A percentile compares a stretch with the other conserved stretches of the same genome.
phyloP scores from a whole-genome alignment of 2,797 vertebrate genomes.

The Parambassis ranga region DNA sequence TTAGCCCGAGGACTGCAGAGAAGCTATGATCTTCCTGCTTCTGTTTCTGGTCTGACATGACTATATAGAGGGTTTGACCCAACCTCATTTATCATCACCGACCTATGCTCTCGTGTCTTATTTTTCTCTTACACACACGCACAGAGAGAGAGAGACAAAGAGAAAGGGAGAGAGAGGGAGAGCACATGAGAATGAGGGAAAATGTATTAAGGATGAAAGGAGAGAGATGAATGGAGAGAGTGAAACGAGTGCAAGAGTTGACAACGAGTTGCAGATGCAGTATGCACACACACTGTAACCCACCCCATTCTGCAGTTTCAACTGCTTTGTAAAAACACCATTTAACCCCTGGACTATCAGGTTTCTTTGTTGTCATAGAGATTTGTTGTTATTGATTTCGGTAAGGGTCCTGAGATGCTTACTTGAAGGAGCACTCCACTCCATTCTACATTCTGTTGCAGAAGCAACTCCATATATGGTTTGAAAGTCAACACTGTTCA shows the following conservation, averaged over 20 bases:
- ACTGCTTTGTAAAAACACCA: conserved; percentile 41
- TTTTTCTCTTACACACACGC: neutral
- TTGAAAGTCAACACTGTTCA: neutral
- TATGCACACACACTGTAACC: neutral
- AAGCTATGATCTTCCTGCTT: neutral
- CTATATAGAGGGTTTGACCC: neutral
- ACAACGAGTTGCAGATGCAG: conserved; percentile 54
- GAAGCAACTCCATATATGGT: conserved; percentile 9
- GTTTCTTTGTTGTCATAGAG: conserved; percentile 27
- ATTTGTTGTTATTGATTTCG: conserved; percentile 38
- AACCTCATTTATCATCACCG: conserved; percentile 63
- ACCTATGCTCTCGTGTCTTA: conserved; percentile 16
- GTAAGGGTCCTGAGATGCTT: neutral
- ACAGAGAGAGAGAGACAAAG: neutral
- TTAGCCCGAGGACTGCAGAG: conserved; percentile 10
- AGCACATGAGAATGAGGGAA: neutral
- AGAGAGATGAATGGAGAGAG: conserved; percentile 35
- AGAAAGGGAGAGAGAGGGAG: neutral
- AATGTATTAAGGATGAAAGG: conserved; percentile 1
- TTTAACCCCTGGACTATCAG: conserved; percentile 10
- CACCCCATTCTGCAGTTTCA: conserved; percentile 21
- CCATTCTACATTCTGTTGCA: conserved; percentile 2
- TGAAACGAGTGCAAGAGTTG: conserved; percentile 32
- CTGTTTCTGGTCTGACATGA: conserved; percentile 3
- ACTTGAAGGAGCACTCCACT: neutral